Conservation (phyloP, 2,797 vertebrate species). For the Sparus aurata region DNA sequence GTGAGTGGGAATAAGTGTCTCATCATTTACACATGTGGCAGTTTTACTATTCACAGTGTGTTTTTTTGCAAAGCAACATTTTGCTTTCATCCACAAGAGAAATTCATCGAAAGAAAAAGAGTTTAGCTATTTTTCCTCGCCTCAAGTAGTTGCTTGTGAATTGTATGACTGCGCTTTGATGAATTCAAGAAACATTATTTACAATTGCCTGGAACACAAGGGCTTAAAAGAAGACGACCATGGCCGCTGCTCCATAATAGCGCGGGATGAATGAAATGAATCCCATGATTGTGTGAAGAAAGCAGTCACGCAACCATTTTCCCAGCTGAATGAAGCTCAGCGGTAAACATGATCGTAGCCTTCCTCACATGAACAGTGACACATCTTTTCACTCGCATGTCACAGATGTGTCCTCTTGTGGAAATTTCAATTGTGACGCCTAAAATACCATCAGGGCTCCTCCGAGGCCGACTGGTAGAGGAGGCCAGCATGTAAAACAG, state of each 20-base stretch:
- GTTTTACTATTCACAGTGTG: slow-evolving; percentile 3
- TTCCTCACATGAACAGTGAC: slow-evolving; percentile 1
- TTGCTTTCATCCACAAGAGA: not conserved
- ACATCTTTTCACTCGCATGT: slow-evolving; percentile 21
- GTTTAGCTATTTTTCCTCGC: not conserved
- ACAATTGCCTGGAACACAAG: not conserved
- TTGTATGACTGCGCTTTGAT: not conserved
- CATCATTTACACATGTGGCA: not conserved
- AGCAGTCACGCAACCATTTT: slow-evolving; percentile 31
- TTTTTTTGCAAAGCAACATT: not conserved
- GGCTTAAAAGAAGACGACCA: not conserved
- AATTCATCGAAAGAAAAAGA: not conserved
- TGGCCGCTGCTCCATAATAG: slow-evolving; percentile 17
- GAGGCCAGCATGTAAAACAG: not conserved
- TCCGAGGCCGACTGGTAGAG: not conserved
- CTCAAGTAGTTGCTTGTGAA: not conserved
- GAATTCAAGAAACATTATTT: not conserved
- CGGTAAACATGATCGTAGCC: slow-evolving; percentile 18
- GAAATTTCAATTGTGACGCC: not conserved
- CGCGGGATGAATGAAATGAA: slow-evolving; percentile 9
- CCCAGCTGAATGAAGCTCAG: slow-evolving; percentile 12
- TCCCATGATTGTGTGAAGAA: not conserved
- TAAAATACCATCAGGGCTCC: slow-evolving; percentile 5
- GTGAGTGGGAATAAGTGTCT: slow-evolving; percentile 1
- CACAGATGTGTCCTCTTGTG: slow-evolving; percentile 8